These are phyloP conservation scores for Diplolepis rosae DNA, from an alignment of 2,888 invertebrate genomes.

Conservation along the genomic window DNA sequence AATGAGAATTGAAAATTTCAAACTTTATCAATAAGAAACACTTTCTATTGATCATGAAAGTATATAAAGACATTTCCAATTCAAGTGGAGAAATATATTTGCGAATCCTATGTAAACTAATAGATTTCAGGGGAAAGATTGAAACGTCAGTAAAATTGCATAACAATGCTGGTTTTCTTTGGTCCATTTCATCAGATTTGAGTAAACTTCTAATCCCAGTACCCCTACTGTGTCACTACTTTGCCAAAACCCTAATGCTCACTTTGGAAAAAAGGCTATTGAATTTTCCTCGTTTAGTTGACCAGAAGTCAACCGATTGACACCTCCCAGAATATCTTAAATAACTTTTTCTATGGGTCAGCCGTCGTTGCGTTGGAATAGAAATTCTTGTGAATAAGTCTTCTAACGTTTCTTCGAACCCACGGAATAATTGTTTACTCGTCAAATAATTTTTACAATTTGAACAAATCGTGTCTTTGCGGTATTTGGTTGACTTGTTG, in stretches of 20 bases:
- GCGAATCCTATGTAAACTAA: background rate
- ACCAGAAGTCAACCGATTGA: conserved; percentile 9
- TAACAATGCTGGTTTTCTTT: background rate
- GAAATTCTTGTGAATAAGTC: too few species aligned
- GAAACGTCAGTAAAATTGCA: background rate
- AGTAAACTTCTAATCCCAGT: background rate
- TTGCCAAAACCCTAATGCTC: background rate
- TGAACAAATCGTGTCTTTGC: too few species aligned
- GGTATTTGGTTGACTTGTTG: too few species aligned
- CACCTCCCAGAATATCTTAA: background rate
- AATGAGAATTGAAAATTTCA: too few species aligned
- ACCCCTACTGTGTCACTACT: background rate
- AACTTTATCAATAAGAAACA: too few species aligned
- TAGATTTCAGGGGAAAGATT: background rate
- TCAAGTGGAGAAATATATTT: background rate
- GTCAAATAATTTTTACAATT: too few species aligned
- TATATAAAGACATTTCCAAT: too few species aligned
- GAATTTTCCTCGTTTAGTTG: background rate
- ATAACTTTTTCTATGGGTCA: background rate
- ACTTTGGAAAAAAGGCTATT: background rate
- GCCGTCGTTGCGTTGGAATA: background rate
- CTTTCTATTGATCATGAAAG: too few species aligned
- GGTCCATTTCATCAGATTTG: background rate
- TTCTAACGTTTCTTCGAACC: too few species aligned
- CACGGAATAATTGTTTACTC: too few species aligned